Base-by-base conservation (phyloP, 2,888 invertebrate genomes). In the Chrysolina haemoptera region DNA sequence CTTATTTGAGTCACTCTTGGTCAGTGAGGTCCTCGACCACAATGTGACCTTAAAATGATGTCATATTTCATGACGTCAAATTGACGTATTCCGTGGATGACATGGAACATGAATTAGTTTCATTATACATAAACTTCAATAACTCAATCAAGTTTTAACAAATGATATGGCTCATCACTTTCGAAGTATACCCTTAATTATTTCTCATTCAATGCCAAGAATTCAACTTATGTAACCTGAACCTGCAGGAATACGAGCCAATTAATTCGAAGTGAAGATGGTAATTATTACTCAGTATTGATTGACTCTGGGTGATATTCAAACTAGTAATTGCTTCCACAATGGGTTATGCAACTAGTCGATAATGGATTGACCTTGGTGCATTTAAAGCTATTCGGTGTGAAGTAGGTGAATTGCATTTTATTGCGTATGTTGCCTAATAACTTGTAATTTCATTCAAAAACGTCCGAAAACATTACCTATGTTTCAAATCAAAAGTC, bases 281-380 rank as follows among this genome's bases (percentile, higher is more conserved):
- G 41, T 75, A 80, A 80, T 78, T 78, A 78, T 77, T 68, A 55
- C 69, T 64, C 67, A 76, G 78, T 77, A 78, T 75, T 80, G 78
- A 78, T 78, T 78, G 76, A 80, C 72, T 75, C 75, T 68, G 50
- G 63, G 72, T 71, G 74, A 62, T 69, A 71, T 64, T 71, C 65
- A 66, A 69, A 55, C 14, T 12, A 48, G 40, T 75, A 75, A 75
- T 75, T 73, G 72, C 67, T 40, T 75, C 62, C 40, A 75, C 66
- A 67, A 67, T 70, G 35, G 22, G 65, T 76, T 70, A 73, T 71
- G 71, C 65, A 76, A 76, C 71, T 50, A 43, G 73, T 73, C 68
- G 68, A 73, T 76, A 68, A 71, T 55, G 62, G 62, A 55, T 18
- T 40, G 66, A 71, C 76, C 76, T 76, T 76, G 73, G 18, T 41